Evolutionary conservation across 2,113 vertebrate genomes (phyloP).

Genomic region (Colius striatus): DNA sequence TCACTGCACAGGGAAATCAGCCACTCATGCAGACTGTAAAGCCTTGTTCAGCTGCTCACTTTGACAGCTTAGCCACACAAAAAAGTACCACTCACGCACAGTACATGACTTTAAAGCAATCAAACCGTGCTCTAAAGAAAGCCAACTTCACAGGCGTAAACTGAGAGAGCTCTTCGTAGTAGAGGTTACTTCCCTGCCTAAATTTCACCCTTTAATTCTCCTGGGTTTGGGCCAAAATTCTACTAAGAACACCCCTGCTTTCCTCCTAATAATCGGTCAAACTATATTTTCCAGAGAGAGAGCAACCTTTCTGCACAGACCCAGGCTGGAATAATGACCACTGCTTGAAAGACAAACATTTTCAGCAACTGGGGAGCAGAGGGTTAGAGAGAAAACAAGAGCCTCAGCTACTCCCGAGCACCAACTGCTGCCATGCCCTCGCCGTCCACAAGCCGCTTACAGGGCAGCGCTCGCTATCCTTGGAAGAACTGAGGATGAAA

Average conservation of each 20-base stretch:
- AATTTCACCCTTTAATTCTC: constrained; percentile 9
- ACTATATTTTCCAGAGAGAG: neutral
- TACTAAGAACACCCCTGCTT: neutral
- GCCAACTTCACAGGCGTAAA: neutral
- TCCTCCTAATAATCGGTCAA: neutral
- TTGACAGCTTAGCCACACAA: constrained; percentile 18
- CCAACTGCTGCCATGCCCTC: neutral
- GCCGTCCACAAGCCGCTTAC: neutral
- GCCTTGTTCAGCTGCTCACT: constrained; percentile 17
- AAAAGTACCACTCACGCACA: neutral
- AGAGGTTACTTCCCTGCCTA: neutral
- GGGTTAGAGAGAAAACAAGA: neutral
- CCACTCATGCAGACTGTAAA: neutral
- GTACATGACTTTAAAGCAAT: constrained; percentile 18
- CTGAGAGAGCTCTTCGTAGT: neutral
- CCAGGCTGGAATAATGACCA: neutral
- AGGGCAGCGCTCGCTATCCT: neutral
- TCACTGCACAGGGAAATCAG: neutral
- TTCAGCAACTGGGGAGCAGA: neutral
- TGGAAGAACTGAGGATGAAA: neutral
- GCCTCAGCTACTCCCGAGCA: neutral
- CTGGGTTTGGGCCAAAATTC: neutral
- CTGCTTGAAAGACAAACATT: neutral
- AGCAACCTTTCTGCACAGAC: neutral
- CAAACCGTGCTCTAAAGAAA: constrained; percentile 29